Base-by-base conservation (phyloP, 2,888 invertebrate species). In the Steinernema hermaphroditum region DNA sequence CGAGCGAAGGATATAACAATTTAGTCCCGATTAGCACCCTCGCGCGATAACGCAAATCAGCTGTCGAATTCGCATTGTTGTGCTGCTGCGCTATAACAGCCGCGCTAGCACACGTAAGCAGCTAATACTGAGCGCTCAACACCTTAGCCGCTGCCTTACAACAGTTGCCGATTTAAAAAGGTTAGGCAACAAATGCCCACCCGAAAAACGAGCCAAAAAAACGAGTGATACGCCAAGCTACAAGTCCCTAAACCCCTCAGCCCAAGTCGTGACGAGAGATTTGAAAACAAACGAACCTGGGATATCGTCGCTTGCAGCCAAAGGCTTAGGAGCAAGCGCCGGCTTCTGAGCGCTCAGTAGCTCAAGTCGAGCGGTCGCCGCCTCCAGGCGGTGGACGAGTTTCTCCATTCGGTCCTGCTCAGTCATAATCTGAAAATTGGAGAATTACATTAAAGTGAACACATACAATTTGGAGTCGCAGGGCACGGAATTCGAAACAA, bases 241-340 rank as follows among this genome's bases (percentile, higher is more conserved):
- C n/a, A n/a, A n/a, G n/a, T n/a, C n/a, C n/a, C n/a, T n/a, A n/a
- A n/a, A n/a, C n/a, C n/a, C n/a, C n/a, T n/a, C n/a, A n/a, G n/a
- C n/a, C n/a, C n/a, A n/a, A n/a, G n/a, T n/a, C n/a, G n/a, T n/a
- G n/a, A n/a, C n/a, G n/a, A n/a, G n/a, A n/a, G n/a, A n/a, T n/a
- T n/a, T n/a, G n/a, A n/a, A n/a, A n/a, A n/a, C n/a, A n/a, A n/a
- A n/a, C n/a, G 37, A 24, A 54, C 32, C 32, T 32, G 34, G 27
- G 43, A 50, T 27, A 24, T 76, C 75, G 54, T 62, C 75, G 37
- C 74, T 44, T 29, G 77, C 71, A 50, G 76, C 72, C 27, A 75
- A 75, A 54, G 84, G 84, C 57, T 85, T 84, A 29, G 85, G 84
- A 0, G 84, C 81, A 16, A 84, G 69, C 16, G 80, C 77, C 14